Evolutionary conservation across 2,113 vertebrate species (phyloP).

Genomic region (Poicephalus meyeri): DNA sequence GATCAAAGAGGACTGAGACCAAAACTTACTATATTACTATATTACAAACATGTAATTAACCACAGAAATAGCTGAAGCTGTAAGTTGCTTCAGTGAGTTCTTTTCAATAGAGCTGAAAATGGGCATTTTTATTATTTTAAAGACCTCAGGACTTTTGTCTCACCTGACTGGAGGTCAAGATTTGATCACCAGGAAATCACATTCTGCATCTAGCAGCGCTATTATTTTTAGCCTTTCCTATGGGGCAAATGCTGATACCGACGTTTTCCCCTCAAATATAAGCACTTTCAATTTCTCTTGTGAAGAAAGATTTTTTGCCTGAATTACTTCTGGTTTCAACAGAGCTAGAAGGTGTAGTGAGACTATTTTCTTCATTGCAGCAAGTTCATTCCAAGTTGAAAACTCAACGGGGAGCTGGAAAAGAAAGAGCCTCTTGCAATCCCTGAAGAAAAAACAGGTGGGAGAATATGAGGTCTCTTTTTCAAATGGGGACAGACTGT

Average conservation of each 20-base stretch:
- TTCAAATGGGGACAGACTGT: neutral
- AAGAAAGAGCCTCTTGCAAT: neutral
- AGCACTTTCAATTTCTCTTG: constrained; percentile 11
- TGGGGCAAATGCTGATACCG: neutral
- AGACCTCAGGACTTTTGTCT: neutral
- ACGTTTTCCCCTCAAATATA: neutral
- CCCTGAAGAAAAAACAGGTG: neutral
- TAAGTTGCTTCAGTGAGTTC: neutral
- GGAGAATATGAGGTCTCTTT: constrained; percentile 20
- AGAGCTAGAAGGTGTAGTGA: neutral
- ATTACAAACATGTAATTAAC: neutral
- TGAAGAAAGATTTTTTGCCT: neutral
- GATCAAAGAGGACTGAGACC: neutral
- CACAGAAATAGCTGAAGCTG: neutral
- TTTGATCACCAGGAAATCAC: neutral
- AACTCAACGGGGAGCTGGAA: neutral
- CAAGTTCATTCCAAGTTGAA: constrained; percentile 26
- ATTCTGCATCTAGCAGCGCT: neutral
- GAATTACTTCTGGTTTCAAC: constrained; percentile 27
- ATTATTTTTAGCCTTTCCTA: neutral
- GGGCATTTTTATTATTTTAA: neutral
- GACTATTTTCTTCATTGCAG: neutral
- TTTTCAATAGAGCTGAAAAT: neutral
- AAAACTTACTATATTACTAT: neutral
- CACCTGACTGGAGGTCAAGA: neutral